These are phyloP conservation scores for Helicoverpa armigera DNA, from an alignment of 1,140 invertebrate genomes.

Conservation along the genomic window DNA sequence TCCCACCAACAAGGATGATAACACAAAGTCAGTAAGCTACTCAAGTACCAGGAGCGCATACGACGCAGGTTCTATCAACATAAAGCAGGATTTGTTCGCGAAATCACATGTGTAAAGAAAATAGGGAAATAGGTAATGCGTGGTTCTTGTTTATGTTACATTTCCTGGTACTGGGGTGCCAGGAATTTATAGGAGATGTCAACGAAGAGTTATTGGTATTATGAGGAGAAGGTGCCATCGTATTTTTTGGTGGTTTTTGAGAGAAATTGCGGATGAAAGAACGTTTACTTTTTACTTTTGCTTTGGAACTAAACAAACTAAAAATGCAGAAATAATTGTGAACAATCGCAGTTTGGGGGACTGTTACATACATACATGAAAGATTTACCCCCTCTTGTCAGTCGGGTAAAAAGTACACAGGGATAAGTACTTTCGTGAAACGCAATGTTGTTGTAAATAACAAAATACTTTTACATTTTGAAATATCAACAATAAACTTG, in stretches of 20 bases:
- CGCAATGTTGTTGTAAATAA: too few species aligned
- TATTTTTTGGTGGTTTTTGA: not conserved
- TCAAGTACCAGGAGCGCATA: slow-evolving; percentile 25
- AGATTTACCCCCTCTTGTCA: too few species aligned
- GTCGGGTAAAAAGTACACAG: too few species aligned
- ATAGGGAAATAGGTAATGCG: not conserved
- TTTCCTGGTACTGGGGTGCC: not conserved
- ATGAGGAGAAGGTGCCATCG: not conserved
- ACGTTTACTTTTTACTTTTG: too few species aligned
- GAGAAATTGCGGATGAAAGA: too few species aligned
- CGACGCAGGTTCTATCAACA: slow-evolving; percentile 40
- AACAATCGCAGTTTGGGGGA: too few species aligned
- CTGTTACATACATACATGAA: too few species aligned
- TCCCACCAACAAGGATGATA: not conserved
- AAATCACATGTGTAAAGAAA: not conserved
- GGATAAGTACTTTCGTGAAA: too few species aligned
- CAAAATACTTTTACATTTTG: too few species aligned
- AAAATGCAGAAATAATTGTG: too few species aligned
- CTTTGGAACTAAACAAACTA: too few species aligned
- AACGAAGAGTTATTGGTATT: not conserved
- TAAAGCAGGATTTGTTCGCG: slow-evolving; percentile 45
- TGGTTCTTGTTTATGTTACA: not conserved
- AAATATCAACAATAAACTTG: too few species aligned
- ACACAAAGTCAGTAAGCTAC: slow-evolving; percentile 18
- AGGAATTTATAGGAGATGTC: not conserved